These are phyloP conservation scores for Umimayanthus chanpuru DNA, from an alignment of 92 coral and sea anemone genomes.

Conservation along the genomic window DNA sequence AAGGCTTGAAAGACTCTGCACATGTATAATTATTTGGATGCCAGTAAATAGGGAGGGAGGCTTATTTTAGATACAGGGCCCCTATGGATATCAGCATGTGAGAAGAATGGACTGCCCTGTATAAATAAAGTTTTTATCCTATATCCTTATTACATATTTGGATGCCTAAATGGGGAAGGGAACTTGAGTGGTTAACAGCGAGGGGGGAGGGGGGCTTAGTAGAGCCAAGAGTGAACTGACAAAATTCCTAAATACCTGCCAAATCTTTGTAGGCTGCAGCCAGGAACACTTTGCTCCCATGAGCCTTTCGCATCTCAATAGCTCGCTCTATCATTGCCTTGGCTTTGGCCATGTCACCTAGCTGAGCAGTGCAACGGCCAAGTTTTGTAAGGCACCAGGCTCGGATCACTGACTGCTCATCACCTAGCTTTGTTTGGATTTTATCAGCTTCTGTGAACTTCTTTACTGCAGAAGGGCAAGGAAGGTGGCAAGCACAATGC, in stretches of 20 bases:
- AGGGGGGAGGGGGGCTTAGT: no score
- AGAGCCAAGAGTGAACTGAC: no score
- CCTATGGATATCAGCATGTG: no score
- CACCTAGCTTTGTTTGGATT: slow-evolving; percentile 74
- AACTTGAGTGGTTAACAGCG: no score
- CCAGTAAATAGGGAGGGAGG: no score
- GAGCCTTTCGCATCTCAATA: slow-evolving; percentile 66
- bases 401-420: slow-evolving; percentile 67
- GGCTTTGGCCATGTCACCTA: slow-evolving; percentile 69
- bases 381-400: slow-evolving; percentile 87
- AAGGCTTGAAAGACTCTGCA: no score
- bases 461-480: slow-evolving; percentile 89
- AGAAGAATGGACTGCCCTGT: background rate
- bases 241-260: slow-evolving; percentile 68
- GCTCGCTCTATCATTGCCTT: slow-evolving; percentile 69
- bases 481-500: slow-evolving; percentile 94
- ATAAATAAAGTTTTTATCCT: no score
- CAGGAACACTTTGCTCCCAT: slow-evolving; percentile 60
- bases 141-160: no score
- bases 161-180: no score
- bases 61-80: no score
- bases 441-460: slow-evolving; percentile 84
- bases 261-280: slow-evolving; percentile 88
- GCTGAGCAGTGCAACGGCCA: slow-evolving; percentile 82
- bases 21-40: no score